Conservation (phyloP, 30 jellyfish, hydroid and myxozoan genomes). For the Aurelia coerulea region DNA sequence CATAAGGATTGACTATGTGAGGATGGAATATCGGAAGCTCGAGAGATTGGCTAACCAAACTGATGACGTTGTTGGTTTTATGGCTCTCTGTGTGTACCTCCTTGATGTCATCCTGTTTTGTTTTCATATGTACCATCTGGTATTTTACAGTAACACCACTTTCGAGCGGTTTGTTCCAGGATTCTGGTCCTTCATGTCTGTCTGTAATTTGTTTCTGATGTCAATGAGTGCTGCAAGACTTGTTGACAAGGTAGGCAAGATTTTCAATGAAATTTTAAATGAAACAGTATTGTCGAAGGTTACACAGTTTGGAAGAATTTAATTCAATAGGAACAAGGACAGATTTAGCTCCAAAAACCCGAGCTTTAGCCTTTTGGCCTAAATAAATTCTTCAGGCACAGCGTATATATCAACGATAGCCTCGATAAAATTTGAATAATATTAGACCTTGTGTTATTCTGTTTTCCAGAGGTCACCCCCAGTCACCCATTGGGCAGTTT, state of each 20-base stretch:
- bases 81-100: slow-evolving; percentile 62
- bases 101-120: slow-evolving; percentile 58
- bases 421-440: no score
- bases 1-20: slow-evolving; percentile 26
- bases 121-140: slow-evolving; percentile 44
- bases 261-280: neutral
- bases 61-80: slow-evolving; percentile 49
- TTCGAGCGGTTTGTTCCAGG: slow-evolving; percentile 34
- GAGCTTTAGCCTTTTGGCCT: no score
- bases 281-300: no score
- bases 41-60: slow-evolving; percentile 12
- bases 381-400: no score
- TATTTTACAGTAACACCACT: slow-evolving; percentile 9
- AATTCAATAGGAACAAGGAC: no score
- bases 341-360: no score
- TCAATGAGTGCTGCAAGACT: slow-evolving; percentile 60
- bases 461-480: no score
- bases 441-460: no score
- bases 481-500: no score
- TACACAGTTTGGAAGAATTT: no score
- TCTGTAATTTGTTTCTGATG: slow-evolving; percentile 43
- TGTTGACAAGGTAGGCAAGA: slow-evolving; percentile 37
- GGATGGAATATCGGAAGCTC: slow-evolving; percentile 47
- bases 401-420: no score
- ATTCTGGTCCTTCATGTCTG: slow-evolving; percentile 28